phyloP scores from a whole-genome alignment of 2,113 vertebrate genomes.

The Benitochromis conjunctus region DNA sequence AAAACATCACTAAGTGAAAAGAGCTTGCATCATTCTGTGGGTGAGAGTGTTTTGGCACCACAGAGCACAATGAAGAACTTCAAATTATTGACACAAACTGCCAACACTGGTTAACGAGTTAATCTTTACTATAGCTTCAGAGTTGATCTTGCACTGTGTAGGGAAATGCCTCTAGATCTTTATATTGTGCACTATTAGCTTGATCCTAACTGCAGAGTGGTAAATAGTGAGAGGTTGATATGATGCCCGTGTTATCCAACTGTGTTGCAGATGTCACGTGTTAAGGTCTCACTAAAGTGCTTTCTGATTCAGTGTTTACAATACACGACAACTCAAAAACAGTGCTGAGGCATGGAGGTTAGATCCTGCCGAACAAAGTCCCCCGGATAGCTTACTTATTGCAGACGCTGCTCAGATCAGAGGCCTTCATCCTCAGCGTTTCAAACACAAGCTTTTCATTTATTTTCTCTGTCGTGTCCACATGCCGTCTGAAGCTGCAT shows the following conservation, averaged over 20 bases:
- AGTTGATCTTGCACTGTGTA: neutral
- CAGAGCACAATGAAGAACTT: neutral
- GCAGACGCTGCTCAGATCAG: neutral
- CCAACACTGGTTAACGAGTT: neutral
- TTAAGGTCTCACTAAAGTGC: neutral
- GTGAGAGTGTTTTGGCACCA: neutral
- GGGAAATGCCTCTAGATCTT: neutral
- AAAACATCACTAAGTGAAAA: neutral
- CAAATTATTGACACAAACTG: neutral
- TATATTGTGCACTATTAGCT: neutral
- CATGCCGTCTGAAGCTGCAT: neutral
- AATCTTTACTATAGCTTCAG: neutral
- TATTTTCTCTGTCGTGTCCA: neutral
- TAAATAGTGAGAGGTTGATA: neutral
- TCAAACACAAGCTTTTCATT: neutral
- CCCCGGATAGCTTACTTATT: slow-evolving; percentile 56
- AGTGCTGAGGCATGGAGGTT: neutral
- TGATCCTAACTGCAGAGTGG: neutral
- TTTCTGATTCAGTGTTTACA: neutral
- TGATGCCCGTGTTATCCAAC: neutral
- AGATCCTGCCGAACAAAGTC: slow-evolving; percentile 54
- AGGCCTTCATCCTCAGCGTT: neutral
- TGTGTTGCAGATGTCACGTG: neutral
- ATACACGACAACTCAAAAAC: neutral
- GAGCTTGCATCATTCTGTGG: neutral